phyloP scores from a whole-genome alignment of 2,797 vertebrate genomes.

The Hypotaenidia philippensis region DNA sequence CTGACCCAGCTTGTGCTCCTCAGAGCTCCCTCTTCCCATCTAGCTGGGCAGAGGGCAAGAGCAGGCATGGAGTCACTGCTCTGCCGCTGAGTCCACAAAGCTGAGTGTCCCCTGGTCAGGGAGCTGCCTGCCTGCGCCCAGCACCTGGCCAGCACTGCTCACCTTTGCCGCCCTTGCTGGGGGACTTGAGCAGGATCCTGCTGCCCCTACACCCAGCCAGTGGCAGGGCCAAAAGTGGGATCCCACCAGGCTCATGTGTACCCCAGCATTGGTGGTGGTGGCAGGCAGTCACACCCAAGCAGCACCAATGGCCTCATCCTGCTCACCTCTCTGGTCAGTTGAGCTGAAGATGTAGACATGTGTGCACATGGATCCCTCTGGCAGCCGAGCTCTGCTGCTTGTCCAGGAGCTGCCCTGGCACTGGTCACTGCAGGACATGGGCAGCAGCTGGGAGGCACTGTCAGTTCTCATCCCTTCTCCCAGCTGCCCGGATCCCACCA shows the following conservation, averaged over 20 bases:
- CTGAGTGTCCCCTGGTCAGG: not conserved
- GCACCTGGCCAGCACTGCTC: not conserved
- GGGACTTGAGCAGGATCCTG: rapidly evolving
- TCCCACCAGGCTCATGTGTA: rapidly evolving
- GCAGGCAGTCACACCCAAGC: not conserved
- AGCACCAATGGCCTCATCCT: not conserved
- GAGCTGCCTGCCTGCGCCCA: not conserved
- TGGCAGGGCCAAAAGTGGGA: rapidly evolving
- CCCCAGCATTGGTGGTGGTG: rapidly evolving
- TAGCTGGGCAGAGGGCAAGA: rapidly evolving
- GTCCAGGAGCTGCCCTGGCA: not conserved
- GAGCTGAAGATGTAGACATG: not conserved
- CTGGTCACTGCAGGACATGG: not conserved
- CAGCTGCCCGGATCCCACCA: not conserved
- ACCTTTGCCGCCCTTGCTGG: not conserved
- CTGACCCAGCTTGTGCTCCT: rapidly evolving
- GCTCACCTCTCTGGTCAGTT: not conserved
- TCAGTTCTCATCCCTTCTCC: not conserved
- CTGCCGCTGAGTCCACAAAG: rapidly evolving
- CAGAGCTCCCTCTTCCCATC: rapidly evolving
- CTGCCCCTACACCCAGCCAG: not conserved
- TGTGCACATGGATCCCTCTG: not conserved
- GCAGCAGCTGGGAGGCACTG: rapidly evolving
- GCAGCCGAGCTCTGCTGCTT: not conserved
- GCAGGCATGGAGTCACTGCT: rapidly evolving